Percentiles rank a stretch among this genome's conserved stretches.
Evolutionary conservation across 2,113 vertebrate genomes (phyloP).

Genomic region (Mastomys natalensis): DNA sequence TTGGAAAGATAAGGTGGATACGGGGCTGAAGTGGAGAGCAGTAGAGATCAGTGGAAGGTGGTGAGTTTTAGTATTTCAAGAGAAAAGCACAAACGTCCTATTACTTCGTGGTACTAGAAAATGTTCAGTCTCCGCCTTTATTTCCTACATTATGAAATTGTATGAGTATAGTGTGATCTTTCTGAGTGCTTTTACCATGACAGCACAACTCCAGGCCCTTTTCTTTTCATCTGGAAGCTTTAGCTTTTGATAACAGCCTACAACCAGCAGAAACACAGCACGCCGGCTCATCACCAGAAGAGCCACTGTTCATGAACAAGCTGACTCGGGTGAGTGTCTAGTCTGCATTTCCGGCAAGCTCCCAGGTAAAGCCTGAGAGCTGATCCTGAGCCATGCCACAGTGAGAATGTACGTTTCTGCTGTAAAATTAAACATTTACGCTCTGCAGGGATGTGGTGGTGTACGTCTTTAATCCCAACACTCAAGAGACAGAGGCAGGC

Average conservation of each 20-base stretch:
- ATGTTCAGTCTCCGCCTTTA: background rate
- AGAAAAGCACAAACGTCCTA: background rate
- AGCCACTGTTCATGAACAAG: background rate
- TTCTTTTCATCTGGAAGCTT: background rate
- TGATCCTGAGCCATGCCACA: background rate
- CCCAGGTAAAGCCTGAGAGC: no score
- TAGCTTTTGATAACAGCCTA: background rate
- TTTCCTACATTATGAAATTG: background rate
- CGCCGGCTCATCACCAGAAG: background rate
- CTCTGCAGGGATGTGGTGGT: background rate
- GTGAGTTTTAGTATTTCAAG: background rate
- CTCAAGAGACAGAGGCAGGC: background rate
- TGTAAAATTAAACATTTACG: background rate
- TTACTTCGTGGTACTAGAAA: conserved; percentile 6
- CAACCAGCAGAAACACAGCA: background rate
- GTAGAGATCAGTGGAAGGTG: background rate
- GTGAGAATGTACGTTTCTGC: background rate
- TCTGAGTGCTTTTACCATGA: background rate
- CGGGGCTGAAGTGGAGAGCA: background rate
- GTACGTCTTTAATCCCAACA: background rate
- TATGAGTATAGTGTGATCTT: background rate
- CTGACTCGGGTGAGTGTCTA: background rate
- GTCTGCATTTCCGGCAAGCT: background rate
- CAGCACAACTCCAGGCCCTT: background rate
- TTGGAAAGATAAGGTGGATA: background rate